These are phyloP conservation scores for Chrysocyon brachyurus DNA, from an alignment of 2,797 vertebrate species.

Conservation along the genomic window DNA sequence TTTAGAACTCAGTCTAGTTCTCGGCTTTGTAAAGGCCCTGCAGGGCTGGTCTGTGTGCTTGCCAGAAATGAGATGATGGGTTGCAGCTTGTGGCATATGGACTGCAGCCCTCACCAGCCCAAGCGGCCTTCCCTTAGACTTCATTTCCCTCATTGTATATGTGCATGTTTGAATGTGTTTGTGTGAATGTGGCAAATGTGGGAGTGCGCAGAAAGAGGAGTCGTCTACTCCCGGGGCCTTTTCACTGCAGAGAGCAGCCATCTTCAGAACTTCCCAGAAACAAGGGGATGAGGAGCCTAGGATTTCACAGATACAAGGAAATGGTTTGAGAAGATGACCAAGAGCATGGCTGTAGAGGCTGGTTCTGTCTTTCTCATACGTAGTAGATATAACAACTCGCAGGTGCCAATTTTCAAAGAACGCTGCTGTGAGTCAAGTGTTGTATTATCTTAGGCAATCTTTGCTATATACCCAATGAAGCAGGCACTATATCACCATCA, in stretches of 20 bases:
- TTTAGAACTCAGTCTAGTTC: background rate
- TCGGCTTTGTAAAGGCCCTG: background rate
- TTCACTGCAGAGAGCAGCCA: background rate
- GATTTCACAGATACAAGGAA: background rate
- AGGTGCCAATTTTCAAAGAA: background rate
- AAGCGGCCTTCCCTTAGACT: background rate
- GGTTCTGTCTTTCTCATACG: background rate
- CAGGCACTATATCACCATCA: background rate
- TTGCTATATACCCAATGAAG: background rate
- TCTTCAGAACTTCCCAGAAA: background rate
- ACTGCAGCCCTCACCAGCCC: background rate
- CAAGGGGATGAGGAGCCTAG: background rate
- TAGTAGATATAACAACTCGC: background rate
- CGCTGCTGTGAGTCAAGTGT: background rate
- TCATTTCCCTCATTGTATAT: background rate
- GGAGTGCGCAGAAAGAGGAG: background rate
- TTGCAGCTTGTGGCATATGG: background rate
- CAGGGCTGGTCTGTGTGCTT: background rate
- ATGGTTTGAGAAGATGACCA: background rate
- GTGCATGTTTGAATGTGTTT: background rate
- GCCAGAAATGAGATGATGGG: background rate
- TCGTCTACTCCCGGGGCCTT: background rate
- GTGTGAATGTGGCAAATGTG: background rate
- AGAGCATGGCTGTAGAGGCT: background rate
- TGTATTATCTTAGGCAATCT: background rate